Evolutionary conservation across 2,888 invertebrate genomes (phyloP).

Genomic region (Podotricha telesiphe): DNA sequence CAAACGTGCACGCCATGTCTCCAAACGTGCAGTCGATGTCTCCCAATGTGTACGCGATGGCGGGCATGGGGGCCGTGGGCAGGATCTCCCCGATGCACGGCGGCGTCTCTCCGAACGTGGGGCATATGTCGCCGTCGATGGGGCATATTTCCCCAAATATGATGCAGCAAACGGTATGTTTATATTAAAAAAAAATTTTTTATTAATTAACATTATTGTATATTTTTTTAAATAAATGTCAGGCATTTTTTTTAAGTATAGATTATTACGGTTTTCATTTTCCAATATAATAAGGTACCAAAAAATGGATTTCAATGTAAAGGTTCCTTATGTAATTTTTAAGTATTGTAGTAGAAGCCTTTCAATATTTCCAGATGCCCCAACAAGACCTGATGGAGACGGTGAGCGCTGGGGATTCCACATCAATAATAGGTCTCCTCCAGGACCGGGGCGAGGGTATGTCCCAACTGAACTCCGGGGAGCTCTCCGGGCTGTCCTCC

Average conservation of each 20-base stretch:
- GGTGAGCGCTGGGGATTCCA: slow-evolving; percentile 44
- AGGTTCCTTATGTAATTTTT: too few relatives aligned
- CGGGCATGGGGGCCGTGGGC: slow-evolving; percentile 18
- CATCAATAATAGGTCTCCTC: slow-evolving; percentile 59
- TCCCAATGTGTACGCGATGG: slow-evolving; percentile 41
- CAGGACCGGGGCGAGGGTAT: slow-evolving; percentile 51
- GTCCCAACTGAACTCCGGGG: slow-evolving; percentile 75
- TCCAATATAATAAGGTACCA: too few relatives aligned
- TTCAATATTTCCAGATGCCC: slow-evolving; percentile 35
- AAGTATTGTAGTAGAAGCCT: too few relatives aligned
- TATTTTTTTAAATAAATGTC: too few relatives aligned
- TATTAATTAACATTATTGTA: too few relatives aligned
- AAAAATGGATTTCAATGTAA: too few relatives aligned
- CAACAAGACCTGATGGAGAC: slow-evolving; percentile 54
- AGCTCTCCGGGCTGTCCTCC: slow-evolving; percentile 68
- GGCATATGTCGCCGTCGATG: slow-evolving; percentile 47
- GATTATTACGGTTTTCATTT: too few relatives aligned
- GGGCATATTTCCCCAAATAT: slow-evolving; percentile 39
- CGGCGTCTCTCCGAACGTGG: slow-evolving; percentile 47
- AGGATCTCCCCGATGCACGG: slow-evolving; percentile 35
- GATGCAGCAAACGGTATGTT: slow-evolving; percentile 44
- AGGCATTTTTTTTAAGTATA: too few relatives aligned
- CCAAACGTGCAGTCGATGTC: slow-evolving; percentile 47
- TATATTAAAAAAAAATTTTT: not conserved
- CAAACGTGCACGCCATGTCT: slow-evolving; percentile 31